Evolutionary conservation across 2,113 vertebrate genomes (phyloP), one percentile per base, ranked within the genome.

Genomic region (Varanus salvator): DNA sequence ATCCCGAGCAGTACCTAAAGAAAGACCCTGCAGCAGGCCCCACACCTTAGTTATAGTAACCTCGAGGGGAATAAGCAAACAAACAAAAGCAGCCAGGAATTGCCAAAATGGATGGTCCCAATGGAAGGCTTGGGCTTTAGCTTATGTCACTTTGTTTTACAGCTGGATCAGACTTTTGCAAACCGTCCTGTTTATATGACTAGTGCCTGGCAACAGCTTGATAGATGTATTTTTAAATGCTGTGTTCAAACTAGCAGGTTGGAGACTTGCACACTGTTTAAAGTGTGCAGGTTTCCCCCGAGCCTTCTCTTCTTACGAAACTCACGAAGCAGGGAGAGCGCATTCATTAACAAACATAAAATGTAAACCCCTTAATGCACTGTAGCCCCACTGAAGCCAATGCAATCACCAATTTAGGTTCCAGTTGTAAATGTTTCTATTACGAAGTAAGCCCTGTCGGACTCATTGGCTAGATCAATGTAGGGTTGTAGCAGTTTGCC

Each of bases 41-140:
- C 2, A 1, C 0, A 21, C 54, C 75, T 93, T 81, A 34, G 0
- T 0, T 0, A 84, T 83, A 50, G 93, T 93, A 85, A 84, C 92
- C 72, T 94, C 83, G 31, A 86, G 74, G 74, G 77, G 14, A 92
- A 87, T 93, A 94, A 95, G 83, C 78, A 95, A 96, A 81, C 84
- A 85, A 93, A 80, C 17, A 11, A 80, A 82, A 83, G 8, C 14
- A 0, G 0, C 6, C 57, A 89, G n/a, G 48, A 91, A 27, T 54
- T 68, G 83, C 52, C 77, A 87, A 87, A 88, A 84, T 15, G 48
- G 5, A 0, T 29, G 87, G 85, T 89, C 69, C 38, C 0, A 1
- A 84, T 86, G 87, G 25, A 34, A n/a, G 78, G 0, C 29, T 92
- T 57, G 44, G 52, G 85, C 31, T 75, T 92, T 90, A 80, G 75